Evolutionary conservation across 2,113 vertebrate genomes (phyloP).

Genomic region (Zapus hudsonius): DNA sequence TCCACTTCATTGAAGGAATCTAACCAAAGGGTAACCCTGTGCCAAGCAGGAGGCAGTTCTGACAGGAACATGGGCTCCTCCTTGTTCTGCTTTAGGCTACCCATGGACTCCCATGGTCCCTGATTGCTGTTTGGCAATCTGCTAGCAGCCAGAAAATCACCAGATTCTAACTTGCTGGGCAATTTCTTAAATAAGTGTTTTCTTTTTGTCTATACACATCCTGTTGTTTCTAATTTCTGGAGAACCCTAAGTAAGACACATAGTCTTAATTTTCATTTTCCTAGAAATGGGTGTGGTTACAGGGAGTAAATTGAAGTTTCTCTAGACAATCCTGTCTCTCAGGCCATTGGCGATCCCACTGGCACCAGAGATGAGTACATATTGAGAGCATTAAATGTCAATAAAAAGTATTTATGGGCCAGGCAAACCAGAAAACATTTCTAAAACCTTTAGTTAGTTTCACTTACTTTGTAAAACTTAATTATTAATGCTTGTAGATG

Average conservation of each 20-base stretch:
- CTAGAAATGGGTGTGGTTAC: not conserved
- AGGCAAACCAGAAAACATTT: slow-evolving; percentile 12
- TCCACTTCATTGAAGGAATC: not conserved
- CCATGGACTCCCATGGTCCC: not conserved
- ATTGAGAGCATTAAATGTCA: slow-evolving; percentile 59
- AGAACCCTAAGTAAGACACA: not conserved
- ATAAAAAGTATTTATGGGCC: slow-evolving; percentile 21
- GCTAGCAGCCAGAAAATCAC: no score
- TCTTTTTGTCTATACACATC: not conserved
- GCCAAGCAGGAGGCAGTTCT: not conserved
- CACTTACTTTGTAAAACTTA: slow-evolving; percentile 50
- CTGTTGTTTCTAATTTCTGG: not conserved
- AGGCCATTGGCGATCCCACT: slow-evolving; percentile 11
- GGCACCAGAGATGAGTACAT: not conserved
- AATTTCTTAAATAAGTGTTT: not conserved
- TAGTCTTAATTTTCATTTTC: not conserved
- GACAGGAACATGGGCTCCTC: no score
- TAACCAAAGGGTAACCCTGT: not conserved
- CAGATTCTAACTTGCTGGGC: not conserved
- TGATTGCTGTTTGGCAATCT: not conserved
- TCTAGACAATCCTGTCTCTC: not conserved
- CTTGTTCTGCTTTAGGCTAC: not conserved
- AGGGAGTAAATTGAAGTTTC: not conserved
- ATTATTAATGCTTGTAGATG: slow-evolving; percentile 52
- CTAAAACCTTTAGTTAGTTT: slow-evolving; percentile 36